Evolutionary conservation across 1,140 invertebrate genomes (phyloP).

Genomic region (Scaptomyza montana): DNA sequence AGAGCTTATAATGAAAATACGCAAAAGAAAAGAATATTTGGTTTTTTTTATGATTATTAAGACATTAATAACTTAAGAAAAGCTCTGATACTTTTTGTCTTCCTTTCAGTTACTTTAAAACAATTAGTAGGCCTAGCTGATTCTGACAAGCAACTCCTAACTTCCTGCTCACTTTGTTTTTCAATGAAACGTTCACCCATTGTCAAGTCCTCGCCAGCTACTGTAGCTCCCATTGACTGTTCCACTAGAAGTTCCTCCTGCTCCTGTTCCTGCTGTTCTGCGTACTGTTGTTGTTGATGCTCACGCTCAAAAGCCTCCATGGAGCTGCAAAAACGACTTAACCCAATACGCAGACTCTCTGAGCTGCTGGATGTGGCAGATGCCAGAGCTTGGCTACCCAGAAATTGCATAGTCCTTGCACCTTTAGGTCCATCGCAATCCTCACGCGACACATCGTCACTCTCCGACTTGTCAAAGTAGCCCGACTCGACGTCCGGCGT

Average conservation of each 20-base stretch:
- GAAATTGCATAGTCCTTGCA: constrained; percentile 8
- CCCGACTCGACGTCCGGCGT: constrained; percentile 78
- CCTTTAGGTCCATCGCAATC: constrained; percentile 46
- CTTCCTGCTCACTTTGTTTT: constrained; percentile 51
- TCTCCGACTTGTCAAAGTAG: constrained; percentile 78
- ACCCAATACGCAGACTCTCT: constrained; percentile 67
- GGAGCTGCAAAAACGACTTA: constrained; percentile 69
- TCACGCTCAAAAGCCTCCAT: constrained; percentile 68
- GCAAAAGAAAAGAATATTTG: too few species aligned
- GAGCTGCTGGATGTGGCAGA: constrained; percentile 51
- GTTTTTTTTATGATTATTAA: too few species aligned
- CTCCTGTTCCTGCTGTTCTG: background rate
- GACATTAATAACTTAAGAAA: too few species aligned
- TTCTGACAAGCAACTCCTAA: too few species aligned
- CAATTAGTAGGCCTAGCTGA: too few species aligned
- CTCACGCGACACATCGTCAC: constrained; percentile 64
- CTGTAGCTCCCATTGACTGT: background rate
- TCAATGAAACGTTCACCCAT: constrained; percentile 42
- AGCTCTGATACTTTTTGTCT: too few species aligned
- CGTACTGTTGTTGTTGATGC: constrained; percentile 2
- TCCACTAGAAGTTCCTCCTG: background rate
- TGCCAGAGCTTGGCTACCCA: background rate
- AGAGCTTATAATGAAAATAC: too few species aligned
- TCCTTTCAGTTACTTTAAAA: too few species aligned
- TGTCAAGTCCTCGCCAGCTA: background rate